A percentile compares a stretch with the other conserved stretches of the same genome.
phyloP scores from a whole-genome alignment of 2,888 invertebrate genomes.

The Euproctis similis region DNA sequence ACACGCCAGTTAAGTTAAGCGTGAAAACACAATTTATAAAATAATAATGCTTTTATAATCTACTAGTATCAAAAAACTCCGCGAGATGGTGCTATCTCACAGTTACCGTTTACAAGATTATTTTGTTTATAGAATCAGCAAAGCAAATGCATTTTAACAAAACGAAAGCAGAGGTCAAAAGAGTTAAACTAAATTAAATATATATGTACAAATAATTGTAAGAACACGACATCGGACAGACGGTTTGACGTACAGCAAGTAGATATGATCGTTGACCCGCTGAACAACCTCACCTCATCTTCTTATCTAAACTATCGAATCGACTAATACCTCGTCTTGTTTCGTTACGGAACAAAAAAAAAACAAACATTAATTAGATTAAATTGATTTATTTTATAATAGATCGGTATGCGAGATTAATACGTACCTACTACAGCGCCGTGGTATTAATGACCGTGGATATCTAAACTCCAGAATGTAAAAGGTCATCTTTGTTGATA shows the following conservation, averaged over 20 bases:
- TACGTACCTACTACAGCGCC: constrained; percentile 44
- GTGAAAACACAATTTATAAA: too few species aligned
- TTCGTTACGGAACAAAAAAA: constrained; percentile 68
- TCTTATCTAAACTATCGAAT: constrained; percentile 63
- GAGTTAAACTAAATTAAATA: constrained; percentile 73
- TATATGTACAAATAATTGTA: constrained; percentile 71
- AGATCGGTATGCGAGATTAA: constrained; percentile 55
- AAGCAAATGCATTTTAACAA: too few species aligned
- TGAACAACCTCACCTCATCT: constrained; percentile 54
- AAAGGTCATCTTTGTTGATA: constrained; percentile 30
- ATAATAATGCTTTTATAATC: too few species aligned
- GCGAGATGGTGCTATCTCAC: too few species aligned
- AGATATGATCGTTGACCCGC: constrained; percentile 72
- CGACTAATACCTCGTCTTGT: constrained; percentile 70
- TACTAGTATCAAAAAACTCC: too few species aligned
- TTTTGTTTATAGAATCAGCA: too few species aligned
- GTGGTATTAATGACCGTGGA: constrained; percentile 69
- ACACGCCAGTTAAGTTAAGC: too few species aligned
- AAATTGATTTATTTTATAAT: constrained; percentile 71
- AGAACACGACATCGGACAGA: constrained; percentile 64
- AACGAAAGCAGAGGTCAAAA: constrained; percentile 66
- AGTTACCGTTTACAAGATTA: too few species aligned
- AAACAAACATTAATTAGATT: constrained; percentile 76
- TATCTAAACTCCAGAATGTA: constrained; percentile 45
- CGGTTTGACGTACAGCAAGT: constrained; percentile 61